These are phyloP conservation scores for Microtus montanus DNA, from an alignment of 2,113 vertebrate genomes.

Conservation along the genomic window DNA sequence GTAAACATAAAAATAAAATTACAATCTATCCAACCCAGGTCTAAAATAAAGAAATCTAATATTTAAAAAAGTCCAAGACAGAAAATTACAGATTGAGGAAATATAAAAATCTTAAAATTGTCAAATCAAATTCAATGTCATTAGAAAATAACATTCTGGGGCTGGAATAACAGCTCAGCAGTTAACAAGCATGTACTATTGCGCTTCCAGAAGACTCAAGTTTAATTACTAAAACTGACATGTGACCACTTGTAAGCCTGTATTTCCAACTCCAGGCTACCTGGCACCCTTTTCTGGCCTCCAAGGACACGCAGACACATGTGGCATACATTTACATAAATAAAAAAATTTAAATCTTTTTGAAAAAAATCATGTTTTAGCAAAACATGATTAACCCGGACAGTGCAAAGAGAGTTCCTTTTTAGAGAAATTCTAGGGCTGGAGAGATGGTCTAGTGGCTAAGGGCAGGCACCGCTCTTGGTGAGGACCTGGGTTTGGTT, in stretches of 20 bases:
- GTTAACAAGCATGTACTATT: not conserved
- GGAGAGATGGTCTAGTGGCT: not conserved
- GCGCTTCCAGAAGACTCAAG: not conserved
- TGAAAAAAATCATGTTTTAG: not conserved
- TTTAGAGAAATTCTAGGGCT: not conserved
- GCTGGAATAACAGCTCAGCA: not conserved
- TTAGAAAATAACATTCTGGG: not conserved
- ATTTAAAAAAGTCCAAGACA: not conserved
- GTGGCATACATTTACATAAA: not conserved
- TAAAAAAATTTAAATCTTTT: not conserved
- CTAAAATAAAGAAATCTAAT: not conserved
- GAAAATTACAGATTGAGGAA: not conserved
- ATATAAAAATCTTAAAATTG: slow-evolving; percentile 11
- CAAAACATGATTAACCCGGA: not conserved
- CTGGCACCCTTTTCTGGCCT: not conserved
- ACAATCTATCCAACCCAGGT: not conserved
- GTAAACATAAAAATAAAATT: not conserved
- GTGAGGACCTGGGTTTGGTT: not conserved
- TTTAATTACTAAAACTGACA: not conserved
- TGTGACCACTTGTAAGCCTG: not conserved
- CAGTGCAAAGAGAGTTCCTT: not conserved
- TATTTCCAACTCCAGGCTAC: not conserved
- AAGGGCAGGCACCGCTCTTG: too few species aligned
- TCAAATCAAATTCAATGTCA: slow-evolving; percentile 20
- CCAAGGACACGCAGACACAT: not conserved